phyloP scores from a whole-genome alignment of 2,888 invertebrate species.

The Epistrophe grossulariae region DNA sequence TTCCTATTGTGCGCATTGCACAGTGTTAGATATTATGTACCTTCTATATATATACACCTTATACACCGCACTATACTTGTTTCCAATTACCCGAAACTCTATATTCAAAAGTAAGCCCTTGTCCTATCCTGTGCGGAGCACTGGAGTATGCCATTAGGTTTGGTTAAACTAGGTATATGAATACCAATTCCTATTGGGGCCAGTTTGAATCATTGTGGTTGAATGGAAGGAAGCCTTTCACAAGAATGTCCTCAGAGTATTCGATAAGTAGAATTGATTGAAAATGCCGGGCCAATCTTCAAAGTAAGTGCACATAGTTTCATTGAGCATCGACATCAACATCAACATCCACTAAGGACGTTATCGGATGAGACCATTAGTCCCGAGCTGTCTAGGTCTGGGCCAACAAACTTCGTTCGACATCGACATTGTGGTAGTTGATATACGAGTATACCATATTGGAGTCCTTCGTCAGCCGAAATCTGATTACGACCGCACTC shows the following conservation, averaged over 20 bases:
- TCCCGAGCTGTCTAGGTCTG: conserved; percentile 13
- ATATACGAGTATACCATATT: neutral
- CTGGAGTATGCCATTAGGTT: neutral
- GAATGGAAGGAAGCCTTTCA: conserved; percentile 17
- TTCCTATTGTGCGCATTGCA: conserved; percentile 49
- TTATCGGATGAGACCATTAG: conserved; percentile 63
- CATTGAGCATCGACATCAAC: conserved; percentile 26
- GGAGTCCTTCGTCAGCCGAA: conserved; percentile 38
- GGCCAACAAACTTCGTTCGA: conserved; percentile 14
- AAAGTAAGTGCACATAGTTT: conserved; percentile 38
- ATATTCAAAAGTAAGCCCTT: conserved; percentile 28
- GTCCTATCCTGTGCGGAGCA: neutral
- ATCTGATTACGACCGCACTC: conserved; percentile 66
- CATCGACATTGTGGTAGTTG: conserved; percentile 13
- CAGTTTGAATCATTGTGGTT: conserved; percentile 18
- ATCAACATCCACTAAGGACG: conserved; percentile 41
- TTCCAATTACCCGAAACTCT: conserved; percentile 60
- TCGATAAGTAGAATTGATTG: conserved; percentile 68
- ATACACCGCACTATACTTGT: conserved; percentile 34
- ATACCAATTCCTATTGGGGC: neutral
- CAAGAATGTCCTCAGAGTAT: conserved; percentile 26
- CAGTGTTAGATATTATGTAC: conserved; percentile 1
- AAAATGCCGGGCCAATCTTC: conserved; percentile 49
- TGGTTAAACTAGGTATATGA: neutral
- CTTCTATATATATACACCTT: neutral